Evolutionary conservation across 2,888 invertebrate species (phyloP), one percentile per base, ranked within the genome.

Genomic region (Spatulosminthurus flaviceps): DNA sequence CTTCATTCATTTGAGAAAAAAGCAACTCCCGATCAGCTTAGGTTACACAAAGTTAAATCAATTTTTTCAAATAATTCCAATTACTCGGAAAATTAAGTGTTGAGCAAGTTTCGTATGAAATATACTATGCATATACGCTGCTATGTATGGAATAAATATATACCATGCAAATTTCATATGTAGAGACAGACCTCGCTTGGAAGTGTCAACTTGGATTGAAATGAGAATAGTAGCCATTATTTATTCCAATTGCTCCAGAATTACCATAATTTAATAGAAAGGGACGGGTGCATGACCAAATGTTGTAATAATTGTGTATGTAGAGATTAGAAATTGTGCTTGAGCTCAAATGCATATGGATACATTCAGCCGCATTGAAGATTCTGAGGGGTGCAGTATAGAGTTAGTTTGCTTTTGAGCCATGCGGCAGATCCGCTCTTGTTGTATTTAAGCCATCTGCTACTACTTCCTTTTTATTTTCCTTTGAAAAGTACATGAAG

Each of bases 1-100:
- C 60, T 61, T 73, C 73, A 73, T 73, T 73, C 43, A 73, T 73
- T 51, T 51, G 51, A 51, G 51, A 19, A 51, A 51, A n/a, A n/a
- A 51, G 41, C 7, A 41, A 9, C 41, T 7, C 7, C 41, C 9
- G 41, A 41, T 51, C 51, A 1, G 51, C 1, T 51, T 2, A 51
- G 19, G 51, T 51, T 51, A 11, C n/a, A 2, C 5, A 51, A 51
- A n/a, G 51, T n/a, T n/a, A 51, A n/a, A 34, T 34, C 19, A 51
- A 51, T 51, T 51, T n/a, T 51, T 51, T 51, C 16, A 51, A 11
- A n/a, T 11, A 51, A n/a, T 51, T 51, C 19, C 51, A 51, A 51
- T 51, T 16, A 19, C 51, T 51, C n/a, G 51, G 51, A 51, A 51
- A 51, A 51, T 51, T 51, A 51, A 51, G 9, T 51, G 9, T 51